These are phyloP conservation scores for Typhlichthys eigenmanni DNA, from an alignment of 2,797 vertebrate species.

Conservation along the genomic window DNA sequence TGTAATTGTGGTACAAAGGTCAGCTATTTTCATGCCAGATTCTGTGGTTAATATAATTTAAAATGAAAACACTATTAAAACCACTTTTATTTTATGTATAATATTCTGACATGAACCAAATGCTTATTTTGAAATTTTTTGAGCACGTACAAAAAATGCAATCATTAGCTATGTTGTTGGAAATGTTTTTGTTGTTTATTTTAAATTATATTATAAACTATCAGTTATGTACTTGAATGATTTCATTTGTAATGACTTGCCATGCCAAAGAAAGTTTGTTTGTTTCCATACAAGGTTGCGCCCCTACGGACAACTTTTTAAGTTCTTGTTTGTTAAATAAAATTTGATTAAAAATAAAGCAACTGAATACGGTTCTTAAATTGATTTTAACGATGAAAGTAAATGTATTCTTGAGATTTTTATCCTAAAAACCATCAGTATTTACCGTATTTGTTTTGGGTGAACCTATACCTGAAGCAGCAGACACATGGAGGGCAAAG, in stretches of 20 bases:
- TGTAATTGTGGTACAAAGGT: slow-evolving; percentile 52
- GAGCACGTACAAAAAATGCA: slow-evolving; percentile 24
- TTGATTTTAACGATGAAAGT: no score
- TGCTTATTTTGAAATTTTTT: slow-evolving; percentile 19
- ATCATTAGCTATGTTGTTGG: slow-evolving; percentile 55
- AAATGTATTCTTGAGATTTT: no score
- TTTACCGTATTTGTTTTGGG: no score
- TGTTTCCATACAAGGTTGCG: slow-evolving; percentile 18
- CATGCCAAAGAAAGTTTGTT: slow-evolving; percentile 59
- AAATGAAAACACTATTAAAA: slow-evolving; percentile 44
- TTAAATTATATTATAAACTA: no score
- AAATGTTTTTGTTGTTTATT: slow-evolving; percentile 8
- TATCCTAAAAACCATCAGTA: no score
- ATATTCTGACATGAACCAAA: slow-evolving; percentile 58
- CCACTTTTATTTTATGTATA: slow-evolving; percentile 60
- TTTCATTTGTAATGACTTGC: slow-evolving; percentile 49
- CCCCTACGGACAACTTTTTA: no score
- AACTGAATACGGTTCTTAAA: no score
- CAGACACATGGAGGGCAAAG: no score
- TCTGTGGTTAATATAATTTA: slow-evolving; percentile 38
- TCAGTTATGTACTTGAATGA: not conserved
- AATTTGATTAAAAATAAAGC: no score
- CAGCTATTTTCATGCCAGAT: slow-evolving; percentile 56
- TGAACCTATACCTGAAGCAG: no score
- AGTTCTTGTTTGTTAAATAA: no score